Evolutionary conservation across 2,888 invertebrate species (phyloP).

Genomic region (Tetragnatha montana): DNA sequence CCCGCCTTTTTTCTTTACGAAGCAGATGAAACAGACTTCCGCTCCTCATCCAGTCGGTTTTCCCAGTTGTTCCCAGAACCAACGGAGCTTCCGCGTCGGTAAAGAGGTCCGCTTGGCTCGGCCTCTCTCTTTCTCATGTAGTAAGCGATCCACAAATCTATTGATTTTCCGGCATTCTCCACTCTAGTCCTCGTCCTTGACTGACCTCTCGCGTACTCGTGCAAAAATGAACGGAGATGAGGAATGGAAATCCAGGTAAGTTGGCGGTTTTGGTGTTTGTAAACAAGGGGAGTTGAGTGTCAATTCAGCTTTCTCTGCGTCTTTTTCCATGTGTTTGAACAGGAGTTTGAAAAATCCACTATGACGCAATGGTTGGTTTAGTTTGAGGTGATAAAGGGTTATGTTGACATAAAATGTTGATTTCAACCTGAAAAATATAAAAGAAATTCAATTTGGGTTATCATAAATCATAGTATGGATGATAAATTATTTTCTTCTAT

Average conservation of each 20-base stretch:
- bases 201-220: constrained; percentile 14
- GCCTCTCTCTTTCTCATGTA: neutral
- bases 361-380: too few species aligned
- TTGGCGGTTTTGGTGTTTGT: neutral
- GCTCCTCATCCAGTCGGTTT: constrained; percentile 10
- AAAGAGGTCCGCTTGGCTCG: neutral
- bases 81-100: constrained; percentile 9
- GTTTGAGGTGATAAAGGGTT: too few species aligned
- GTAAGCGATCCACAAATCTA: constrained; percentile 39
- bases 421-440: too few species aligned
- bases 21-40: constrained; percentile 7
- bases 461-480: too few species aligned
- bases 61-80: constrained; percentile 14
- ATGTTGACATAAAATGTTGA: too few species aligned
- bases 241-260: constrained; percentile 14
- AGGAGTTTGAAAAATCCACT: too few species aligned
- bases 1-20: neutral
- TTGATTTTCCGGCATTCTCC: constrained; percentile 23
- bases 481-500: too few species aligned
- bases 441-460: too few species aligned
- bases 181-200: constrained; percentile 22
- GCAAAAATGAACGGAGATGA: constrained; percentile 7
- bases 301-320: neutral
- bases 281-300: neutral
- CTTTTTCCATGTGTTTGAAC: neutral